Evolutionary conservation across 2,113 vertebrate genomes (phyloP).

Genomic region (Antechinus flavipes): DNA sequence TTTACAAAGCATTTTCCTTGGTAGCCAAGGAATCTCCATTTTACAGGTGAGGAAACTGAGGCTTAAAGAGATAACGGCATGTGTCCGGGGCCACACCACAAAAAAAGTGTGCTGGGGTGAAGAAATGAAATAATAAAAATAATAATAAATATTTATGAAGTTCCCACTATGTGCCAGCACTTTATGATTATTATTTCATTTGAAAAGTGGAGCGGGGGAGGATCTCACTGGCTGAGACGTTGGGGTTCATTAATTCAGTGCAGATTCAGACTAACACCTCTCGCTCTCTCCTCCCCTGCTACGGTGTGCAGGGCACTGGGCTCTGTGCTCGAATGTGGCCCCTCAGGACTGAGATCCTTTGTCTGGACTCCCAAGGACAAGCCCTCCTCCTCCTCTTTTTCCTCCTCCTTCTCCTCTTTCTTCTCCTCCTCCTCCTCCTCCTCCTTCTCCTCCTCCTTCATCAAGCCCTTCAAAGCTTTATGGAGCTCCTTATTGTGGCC

Average conservation of each 20-base stretch:
- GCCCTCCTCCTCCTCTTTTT: not conserved
- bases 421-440: too few relatives aligned
- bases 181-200: not conserved
- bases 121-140: not conserved
- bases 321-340: not conserved
- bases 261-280: not conserved
- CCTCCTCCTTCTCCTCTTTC: too few relatives aligned
- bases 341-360: not conserved
- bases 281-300: not conserved
- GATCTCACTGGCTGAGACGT: not conserved
- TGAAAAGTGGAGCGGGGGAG: not conserved
- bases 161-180: not conserved
- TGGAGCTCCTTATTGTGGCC: not conserved
- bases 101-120: not conserved
- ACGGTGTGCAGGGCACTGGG: not conserved
- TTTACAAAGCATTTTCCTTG: not conserved
- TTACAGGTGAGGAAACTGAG: not conserved
- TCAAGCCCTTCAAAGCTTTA: not conserved
- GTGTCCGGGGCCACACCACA: not conserved
- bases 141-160: not conserved
- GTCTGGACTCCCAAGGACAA: not conserved
- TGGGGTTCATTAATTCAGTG: not conserved
- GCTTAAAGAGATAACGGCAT: not conserved
- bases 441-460: not conserved
- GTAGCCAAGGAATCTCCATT: not conserved